Conservation (phyloP, 2,888 invertebrate genomes). For the Desoria tigrina region DNA sequence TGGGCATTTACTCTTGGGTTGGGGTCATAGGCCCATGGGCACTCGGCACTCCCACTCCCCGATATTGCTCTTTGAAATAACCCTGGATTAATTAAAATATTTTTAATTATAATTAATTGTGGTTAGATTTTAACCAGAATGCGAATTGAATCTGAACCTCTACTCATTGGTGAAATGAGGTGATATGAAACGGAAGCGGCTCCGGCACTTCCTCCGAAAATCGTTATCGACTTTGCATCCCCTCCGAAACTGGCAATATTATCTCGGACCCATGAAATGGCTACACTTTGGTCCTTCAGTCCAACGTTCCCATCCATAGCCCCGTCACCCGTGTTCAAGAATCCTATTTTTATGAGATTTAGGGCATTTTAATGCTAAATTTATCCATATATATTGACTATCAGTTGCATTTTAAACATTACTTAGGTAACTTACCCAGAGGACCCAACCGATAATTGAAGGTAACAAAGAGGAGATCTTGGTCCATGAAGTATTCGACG, state of each 20-base stretch:
- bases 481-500: too few species aligned
- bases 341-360: background rate
- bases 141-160: too few species aligned
- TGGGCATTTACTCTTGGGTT: background rate
- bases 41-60: background rate
- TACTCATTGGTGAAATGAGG: background rate
- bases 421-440: too few species aligned
- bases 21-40: background rate
- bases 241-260: background rate
- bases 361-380: too few species aligned
- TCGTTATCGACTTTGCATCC: background rate
- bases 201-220: slow-evolving; percentile 1
- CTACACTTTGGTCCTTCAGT: slow-evolving; percentile 1
- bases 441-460: too few species aligned
- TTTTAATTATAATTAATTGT: too few species aligned
- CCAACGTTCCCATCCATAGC: background rate
- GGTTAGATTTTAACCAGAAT: too few species aligned
- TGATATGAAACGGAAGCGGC: background rate
- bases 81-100: background rate
- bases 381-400: too few species aligned
- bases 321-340: background rate
- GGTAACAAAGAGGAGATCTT: too few species aligned
- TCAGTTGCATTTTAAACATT: too few species aligned
- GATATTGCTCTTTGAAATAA: background rate
- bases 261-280: background rate